Base-by-base conservation (phyloP, 2,797 vertebrate genomes). In the Nannoperca obscura region DNA sequence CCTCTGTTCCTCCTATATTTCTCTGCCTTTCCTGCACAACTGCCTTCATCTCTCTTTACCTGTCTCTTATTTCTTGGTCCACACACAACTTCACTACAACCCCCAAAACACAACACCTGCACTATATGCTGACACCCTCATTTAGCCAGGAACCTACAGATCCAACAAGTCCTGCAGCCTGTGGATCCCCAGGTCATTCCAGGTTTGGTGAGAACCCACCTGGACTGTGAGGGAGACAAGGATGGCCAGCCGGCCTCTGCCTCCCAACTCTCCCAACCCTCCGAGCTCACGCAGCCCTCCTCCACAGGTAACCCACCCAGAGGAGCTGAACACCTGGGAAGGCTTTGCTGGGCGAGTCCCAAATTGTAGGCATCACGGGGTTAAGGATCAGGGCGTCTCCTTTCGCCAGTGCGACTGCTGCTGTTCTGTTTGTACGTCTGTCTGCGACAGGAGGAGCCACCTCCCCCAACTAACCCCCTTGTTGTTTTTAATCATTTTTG, bases 221-320 rank as follows among this genome's bases (percentile, higher is more conserved):
- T 92, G 84, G 95, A 91, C 78, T 95, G 95, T 76, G 96, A 94
- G 91, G 94, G 95, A 89, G 94, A 95, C 85, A 74, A 86, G 83
- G 96, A 96, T 78, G 95, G 94, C 90, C 95, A 54, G 67, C 74
- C 81, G 84, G 92, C 87, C 78, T 94, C 93, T 17, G 69, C 92
- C 87, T 94, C 95, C 64, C 95, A 95, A 80, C 95, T 94, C 86
- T 96, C 95, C 67, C 90, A 94, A 83, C 95, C 94, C 87, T 95
- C 96, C 84, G 91, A 90, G 89, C 83, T 86, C 92, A 89, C 88
- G 36, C 94, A 87, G 90, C 95, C 96, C 93, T 95, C 96, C 94
- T 95, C 94, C 86, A 93, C 97, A 99, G 98, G 98, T 99, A 99
- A 99, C 87, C 85, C 83, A 22, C 80, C 73, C 80, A 54, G 79